phyloP scores from a whole-genome alignment of 2,888 invertebrate genomes.

The Tryphoninae sp. region DNA sequence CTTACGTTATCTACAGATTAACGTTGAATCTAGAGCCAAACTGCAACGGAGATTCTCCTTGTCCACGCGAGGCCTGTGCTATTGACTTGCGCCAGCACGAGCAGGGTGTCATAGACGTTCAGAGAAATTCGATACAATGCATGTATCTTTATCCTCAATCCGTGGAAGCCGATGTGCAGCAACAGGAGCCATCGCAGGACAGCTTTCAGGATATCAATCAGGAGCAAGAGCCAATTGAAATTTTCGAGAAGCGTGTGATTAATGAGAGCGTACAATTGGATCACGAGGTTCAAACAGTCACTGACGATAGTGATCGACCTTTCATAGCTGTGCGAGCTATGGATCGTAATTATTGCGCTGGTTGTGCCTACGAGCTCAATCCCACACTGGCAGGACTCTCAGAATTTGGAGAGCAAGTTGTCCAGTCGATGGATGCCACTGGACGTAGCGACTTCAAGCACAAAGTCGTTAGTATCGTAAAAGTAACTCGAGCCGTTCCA shows the following conservation, averaged over 20 bases:
- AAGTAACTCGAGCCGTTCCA: conserved; percentile 76
- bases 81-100: conserved; percentile 74
- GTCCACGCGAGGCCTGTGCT: conserved; percentile 75
- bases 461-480: conserved; percentile 72
- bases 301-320: conserved; percentile 74
- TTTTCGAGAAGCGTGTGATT: conserved; percentile 69
- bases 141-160: conserved; percentile 72
- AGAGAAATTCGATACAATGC: conserved; percentile 74
- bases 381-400: conserved; percentile 75
- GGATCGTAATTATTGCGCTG: conserved; percentile 75
- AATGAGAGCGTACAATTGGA: conserved; percentile 71
- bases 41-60: conserved; percentile 71
- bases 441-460: conserved; percentile 75
- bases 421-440: conserved; percentile 74
- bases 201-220: conserved; percentile 57
- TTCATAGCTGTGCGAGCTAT: conserved; percentile 76
- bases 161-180: conserved; percentile 62
- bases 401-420: conserved; percentile 73
- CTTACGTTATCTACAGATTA: conserved; percentile 72
- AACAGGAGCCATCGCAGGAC: conserved; percentile 61
- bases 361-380: conserved; percentile 78
- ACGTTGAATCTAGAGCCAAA: conserved; percentile 74
- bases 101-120: conserved; percentile 69
- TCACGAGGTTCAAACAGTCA: conserved; percentile 74
- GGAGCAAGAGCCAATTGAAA: conserved; percentile 69